phyloP scores from a whole-genome alignment of 2,113 vertebrate genomes.

The Ophiodon elongatus region DNA sequence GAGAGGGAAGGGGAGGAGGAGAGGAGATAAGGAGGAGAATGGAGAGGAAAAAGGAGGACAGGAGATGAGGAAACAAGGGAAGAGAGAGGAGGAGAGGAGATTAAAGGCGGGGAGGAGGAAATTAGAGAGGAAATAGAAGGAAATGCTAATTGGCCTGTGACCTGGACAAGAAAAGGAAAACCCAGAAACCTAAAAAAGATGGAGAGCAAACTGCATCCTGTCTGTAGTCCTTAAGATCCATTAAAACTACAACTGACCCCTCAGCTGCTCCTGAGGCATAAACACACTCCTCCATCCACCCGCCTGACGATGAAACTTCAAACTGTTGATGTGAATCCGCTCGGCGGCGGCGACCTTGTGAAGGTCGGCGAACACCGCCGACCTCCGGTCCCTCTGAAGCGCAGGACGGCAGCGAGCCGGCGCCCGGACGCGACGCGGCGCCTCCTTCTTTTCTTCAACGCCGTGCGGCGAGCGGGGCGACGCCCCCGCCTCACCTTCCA shows the following conservation, averaged over 20 bases:
- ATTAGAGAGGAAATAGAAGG: neutral
- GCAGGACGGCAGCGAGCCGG: neutral
- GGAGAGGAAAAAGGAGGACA: neutral
- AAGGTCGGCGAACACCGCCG: too few species aligned
- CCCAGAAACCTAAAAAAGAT: neutral
- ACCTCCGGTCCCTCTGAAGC: constrained; percentile 20
- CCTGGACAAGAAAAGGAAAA: neutral
- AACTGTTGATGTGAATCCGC: constrained; percentile 13
- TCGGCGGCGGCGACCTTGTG: too few species aligned
- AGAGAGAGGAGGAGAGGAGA: too few species aligned
- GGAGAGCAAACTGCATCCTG: neutral
- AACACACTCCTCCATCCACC: neutral
- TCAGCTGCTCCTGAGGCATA: too few species aligned
- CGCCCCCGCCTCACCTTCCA: constrained; percentile 27
- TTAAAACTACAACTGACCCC: neutral
- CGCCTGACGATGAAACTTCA: too few species aligned
- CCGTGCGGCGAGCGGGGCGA: constrained; percentile 21
- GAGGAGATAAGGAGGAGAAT: constrained; percentile 20
- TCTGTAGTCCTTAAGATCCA: neutral
- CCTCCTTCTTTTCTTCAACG: neutral
- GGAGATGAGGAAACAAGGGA: neutral
- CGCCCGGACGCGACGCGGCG: neutral
- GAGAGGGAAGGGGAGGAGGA: neutral
- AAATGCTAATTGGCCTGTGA: neutral
- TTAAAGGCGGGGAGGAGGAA: neutral